A percentile compares a stretch with the other conserved stretches of the same genome.
Evolutionary conservation across 1,140 invertebrate species (phyloP).

Genomic region (Drosophila ambigua): DNA sequence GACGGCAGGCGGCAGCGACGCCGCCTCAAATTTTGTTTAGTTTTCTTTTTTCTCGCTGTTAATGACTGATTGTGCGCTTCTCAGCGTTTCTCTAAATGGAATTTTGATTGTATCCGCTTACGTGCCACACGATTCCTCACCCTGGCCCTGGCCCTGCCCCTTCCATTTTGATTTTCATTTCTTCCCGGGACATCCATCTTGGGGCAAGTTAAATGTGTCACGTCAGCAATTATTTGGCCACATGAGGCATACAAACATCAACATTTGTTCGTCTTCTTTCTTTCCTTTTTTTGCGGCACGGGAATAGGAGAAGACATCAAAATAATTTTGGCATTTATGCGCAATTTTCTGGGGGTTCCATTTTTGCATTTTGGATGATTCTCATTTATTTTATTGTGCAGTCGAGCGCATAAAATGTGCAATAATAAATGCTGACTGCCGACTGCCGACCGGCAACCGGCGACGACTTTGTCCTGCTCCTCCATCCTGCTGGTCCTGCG

Average conservation of each 20-base stretch:
- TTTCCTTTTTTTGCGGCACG: background rate
- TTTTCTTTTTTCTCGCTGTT: constrained; percentile 54
- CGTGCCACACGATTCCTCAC: constrained; percentile 52
- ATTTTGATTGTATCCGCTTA: constrained; percentile 82
- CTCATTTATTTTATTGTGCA: constrained; percentile 71
- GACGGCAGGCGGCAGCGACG: background rate
- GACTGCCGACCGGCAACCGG: constrained; percentile 39
- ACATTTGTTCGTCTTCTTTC: constrained; percentile 9
- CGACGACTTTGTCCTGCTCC: constrained; percentile 58
- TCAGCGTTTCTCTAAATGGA: constrained; percentile 73
- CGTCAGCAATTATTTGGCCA: constrained; percentile 64
- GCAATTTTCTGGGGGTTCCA: constrained; percentile 53
- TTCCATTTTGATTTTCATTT: background rate
- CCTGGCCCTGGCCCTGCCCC: constrained; percentile 8
- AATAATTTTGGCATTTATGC: constrained; percentile 65
- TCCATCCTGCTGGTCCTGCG: background rate
- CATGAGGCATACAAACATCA: constrained; percentile 41
- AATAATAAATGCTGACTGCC: constrained; percentile 77
- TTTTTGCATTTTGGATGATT: constrained; percentile 61
- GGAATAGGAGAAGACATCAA: constrained; percentile 39
- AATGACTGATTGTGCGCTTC: constrained; percentile 80
- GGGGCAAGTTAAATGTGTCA: constrained; percentile 61
- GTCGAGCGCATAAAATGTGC: constrained; percentile 75
- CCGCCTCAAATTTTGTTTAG: constrained; percentile 51
- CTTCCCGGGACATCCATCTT: constrained; percentile 43